phyloP scores from a whole-genome alignment of 2,113 vertebrate species.

The Rhipidura dahli region DNA sequence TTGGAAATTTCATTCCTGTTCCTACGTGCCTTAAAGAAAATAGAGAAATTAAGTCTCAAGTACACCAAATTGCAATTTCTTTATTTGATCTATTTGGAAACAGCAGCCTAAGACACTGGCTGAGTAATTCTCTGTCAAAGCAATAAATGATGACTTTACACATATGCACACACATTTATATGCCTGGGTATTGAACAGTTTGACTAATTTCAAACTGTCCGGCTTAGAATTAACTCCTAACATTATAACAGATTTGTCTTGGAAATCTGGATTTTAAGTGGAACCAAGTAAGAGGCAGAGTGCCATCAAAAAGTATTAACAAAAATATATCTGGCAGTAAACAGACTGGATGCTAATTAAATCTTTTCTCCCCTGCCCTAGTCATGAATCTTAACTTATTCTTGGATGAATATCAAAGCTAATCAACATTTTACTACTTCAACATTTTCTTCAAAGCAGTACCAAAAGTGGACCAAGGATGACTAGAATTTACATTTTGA shows the following conservation, averaged over 20 bases:
- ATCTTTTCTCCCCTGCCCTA: neutral
- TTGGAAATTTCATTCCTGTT: neutral
- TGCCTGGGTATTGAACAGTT: neutral
- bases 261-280: neutral
- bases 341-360: neutral
- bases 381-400: conserved; percentile 5
- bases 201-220: neutral
- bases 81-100: neutral
- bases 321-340: neutral
- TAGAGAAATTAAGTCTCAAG: neutral
- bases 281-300: neutral
- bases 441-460: neutral
- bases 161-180: fast-evolving
- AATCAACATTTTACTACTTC: neutral
- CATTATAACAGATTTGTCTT: neutral
- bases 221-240: neutral
- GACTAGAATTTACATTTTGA: neutral
- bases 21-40: neutral
- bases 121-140: neutral
- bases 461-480: neutral
- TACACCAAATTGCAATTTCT: neutral
- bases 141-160: neutral
- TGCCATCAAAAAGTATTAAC: neutral
- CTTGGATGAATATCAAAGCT: conserved; percentile 20
- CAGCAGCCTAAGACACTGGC: neutral